A percentile compares a stretch with the other conserved stretches of the same genome.
phyloP scores from a whole-genome alignment of 2,888 invertebrate species.

The Petrophora chlorosata region DNA sequence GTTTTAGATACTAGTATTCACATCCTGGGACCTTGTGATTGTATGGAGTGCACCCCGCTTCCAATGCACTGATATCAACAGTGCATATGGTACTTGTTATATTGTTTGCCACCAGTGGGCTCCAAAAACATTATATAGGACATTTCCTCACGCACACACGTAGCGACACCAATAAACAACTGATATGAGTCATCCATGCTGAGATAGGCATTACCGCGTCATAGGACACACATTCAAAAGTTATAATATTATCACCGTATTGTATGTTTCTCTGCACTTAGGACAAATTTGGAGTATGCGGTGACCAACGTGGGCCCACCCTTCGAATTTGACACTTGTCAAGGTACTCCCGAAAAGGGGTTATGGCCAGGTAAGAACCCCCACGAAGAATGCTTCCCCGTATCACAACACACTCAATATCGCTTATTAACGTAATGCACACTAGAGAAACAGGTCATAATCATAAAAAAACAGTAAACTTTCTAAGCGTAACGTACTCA shows the following conservation, averaged over 20 bases:
- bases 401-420: constrained; percentile 38
- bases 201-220: constrained; percentile 74
- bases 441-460: constrained; percentile 56
- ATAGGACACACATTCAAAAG: constrained; percentile 52
- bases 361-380: constrained; percentile 61
- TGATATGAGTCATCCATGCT: constrained; percentile 72
- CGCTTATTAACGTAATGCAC: constrained; percentile 39
- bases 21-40: background rate
- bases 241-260: constrained; percentile 45
- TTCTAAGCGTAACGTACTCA: constrained; percentile 87
- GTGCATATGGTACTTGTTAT: constrained; percentile 49
- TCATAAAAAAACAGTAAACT: constrained; percentile 73
- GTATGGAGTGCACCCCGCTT: background rate
- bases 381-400: constrained; percentile 43
- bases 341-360: constrained; percentile 69
- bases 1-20: constrained; percentile 13
- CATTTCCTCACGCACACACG: constrained; percentile 69
- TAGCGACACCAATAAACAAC: constrained; percentile 64
- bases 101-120: constrained; percentile 68
- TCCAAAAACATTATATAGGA: constrained; percentile 71
- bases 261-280: constrained; percentile 35
- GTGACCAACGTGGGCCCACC: constrained; percentile 81
- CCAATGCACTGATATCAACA: constrained; percentile 41
- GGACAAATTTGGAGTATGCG: constrained; percentile 42
- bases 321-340: constrained; percentile 78